Conservation (phyloP, 2,888 invertebrate genomes). For the Mellilla xanthometata region DNA sequence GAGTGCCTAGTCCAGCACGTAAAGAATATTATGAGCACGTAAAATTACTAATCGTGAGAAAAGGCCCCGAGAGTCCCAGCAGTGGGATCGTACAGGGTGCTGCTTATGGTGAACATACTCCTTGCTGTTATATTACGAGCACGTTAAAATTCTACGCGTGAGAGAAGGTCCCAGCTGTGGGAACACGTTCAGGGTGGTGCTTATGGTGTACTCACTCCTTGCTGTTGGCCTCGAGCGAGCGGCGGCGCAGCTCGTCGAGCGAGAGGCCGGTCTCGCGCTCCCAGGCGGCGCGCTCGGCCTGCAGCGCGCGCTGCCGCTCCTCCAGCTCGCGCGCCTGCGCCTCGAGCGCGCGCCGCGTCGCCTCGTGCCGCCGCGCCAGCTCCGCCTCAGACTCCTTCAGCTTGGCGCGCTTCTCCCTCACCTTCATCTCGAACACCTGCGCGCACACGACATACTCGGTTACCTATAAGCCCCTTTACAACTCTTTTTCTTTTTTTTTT, state of each 20-base stretch:
- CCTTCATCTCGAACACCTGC: slow-evolving; percentile 98
- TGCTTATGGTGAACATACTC: too few species aligned
- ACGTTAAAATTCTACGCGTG: too few species aligned
- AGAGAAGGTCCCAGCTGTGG: too few species aligned
- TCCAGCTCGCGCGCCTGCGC: slow-evolving; percentile 96
- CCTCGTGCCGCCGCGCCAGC: slow-evolving; percentile 95
- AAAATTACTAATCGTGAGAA: too few species aligned
- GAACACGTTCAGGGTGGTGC: too few species aligned
- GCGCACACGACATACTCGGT: not conserved
- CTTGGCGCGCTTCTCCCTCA: slow-evolving; percentile 97
- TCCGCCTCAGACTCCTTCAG: slow-evolving; percentile 97
- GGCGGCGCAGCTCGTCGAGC: slow-evolving; percentile 93
- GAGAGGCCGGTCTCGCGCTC: slow-evolving; percentile 95
- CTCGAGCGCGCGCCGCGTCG: slow-evolving; percentile 88
- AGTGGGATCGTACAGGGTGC: too few species aligned
- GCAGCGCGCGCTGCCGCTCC: slow-evolving; percentile 92
- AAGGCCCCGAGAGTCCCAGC: too few species aligned
- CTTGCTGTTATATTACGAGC: too few species aligned
- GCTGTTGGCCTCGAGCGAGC: slow-evolving; percentile 94
- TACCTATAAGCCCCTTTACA: too few species aligned
- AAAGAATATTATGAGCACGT: too few species aligned
- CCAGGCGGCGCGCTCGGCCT: slow-evolving; percentile 93
- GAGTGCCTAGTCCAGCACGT: too few species aligned
- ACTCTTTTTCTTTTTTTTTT: too few species aligned
- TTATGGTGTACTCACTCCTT: slow-evolving; percentile 88